Conservation (phyloP, 2,888 invertebrate species). For the Acrocyrtus sp. region DNA sequence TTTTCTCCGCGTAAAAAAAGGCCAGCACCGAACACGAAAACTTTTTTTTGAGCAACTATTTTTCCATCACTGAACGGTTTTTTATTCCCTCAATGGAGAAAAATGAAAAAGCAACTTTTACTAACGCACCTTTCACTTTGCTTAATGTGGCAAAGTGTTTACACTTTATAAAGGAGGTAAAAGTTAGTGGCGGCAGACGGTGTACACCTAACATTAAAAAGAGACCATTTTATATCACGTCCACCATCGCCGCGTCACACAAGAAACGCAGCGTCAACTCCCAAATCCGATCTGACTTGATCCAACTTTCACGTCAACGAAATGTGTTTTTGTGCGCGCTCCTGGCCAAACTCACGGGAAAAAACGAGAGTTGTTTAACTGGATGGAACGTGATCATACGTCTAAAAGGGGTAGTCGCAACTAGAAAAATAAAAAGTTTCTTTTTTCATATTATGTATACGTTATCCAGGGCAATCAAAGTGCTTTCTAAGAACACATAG, state of each 20-base stretch:
- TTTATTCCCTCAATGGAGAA: neutral
- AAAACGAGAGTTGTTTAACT: no score
- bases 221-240: neutral
- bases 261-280: neutral
- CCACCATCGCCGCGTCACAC: neutral
- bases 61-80: neutral
- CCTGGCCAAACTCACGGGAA: no score
- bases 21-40: neutral
- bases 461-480: constrained; percentile 35
- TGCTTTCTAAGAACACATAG: constrained; percentile 31
- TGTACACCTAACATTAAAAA: no score
- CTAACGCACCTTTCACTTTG: neutral
- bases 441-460: no score
- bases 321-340: no score
- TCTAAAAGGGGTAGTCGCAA: no score
- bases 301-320: no score
- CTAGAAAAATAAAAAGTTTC: no score
- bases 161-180: neutral
- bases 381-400: neutral
- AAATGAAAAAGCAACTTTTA: neutral
- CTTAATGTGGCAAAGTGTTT: neutral
- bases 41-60: neutral
- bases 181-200: neutral
- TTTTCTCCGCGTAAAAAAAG: neutral
- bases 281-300: no score